A percentile compares a stretch with the other conserved stretches of the same genome.
These are phyloP conservation scores for Delia radicum DNA, from an alignment of 1,140 invertebrate genomes.

Conservation along the genomic window DNA sequence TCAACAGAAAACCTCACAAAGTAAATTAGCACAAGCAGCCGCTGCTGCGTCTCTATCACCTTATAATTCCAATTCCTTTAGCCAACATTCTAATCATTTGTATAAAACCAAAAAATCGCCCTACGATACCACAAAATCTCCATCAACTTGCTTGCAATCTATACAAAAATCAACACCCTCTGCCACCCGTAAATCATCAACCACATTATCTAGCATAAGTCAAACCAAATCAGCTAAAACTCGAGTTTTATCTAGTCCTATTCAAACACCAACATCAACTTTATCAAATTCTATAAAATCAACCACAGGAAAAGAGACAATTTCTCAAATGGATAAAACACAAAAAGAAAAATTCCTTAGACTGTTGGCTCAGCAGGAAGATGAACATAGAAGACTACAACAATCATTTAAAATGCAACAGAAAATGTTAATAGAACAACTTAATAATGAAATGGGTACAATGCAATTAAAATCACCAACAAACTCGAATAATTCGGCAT, in stretches of 20 bases:
- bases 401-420: slow-evolving; percentile 45
- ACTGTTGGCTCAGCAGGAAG: slow-evolving; percentile 50
- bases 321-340: background rate
- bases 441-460: slow-evolving; percentile 36
- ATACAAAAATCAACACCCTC: background rate
- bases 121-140: slow-evolving; percentile 20
- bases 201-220: background rate
- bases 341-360: slow-evolving; percentile 54
- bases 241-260: background rate
- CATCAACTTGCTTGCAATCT: background rate
- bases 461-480: background rate
- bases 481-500: background rate
- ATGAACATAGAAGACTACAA: slow-evolving; percentile 42
- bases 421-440: slow-evolving; percentile 42
- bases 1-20: background rate
- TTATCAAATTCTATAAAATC: background rate
- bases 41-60: slow-evolving; percentile 23
- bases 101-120: slow-evolving; percentile 25
- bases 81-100: background rate
- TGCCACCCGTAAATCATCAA: background rate
- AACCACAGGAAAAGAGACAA: background rate
- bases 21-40: background rate
- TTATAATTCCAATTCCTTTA: slow-evolving; percentile 1
- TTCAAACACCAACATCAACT: background rate
- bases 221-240: background rate